Base-by-base conservation (phyloP, 2,888 invertebrate species). In the Leptogaster cylindrica region DNA sequence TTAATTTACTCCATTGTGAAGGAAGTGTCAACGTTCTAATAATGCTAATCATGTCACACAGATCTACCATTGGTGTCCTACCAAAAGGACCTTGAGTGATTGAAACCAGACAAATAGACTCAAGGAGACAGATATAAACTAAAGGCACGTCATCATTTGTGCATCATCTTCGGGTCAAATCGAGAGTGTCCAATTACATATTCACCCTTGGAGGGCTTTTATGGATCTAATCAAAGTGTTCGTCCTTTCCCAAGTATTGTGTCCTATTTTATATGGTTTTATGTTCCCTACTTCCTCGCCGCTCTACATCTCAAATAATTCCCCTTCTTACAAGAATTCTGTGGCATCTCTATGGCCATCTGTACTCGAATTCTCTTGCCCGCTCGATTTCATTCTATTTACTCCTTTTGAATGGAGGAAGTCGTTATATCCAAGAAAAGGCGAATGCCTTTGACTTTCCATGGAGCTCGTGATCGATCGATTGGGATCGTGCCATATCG, bases 361-460 rank as follows among this genome's bases (percentile, higher is more conserved):
- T 3, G 18, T 33, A 52, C 18, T 16, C 52, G 33, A 33, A 52
- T 52, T 52, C 52, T 31, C 16, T 52, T 52, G 52, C 52, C 52
- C 52, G 52, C 52, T 52, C 52, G 33, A 52, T 52, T 52, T 52
- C 52, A 52, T 52, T 52, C 31, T 52, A 52, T 52, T 52, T 28
- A 52, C 27, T 52, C 52, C 18, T 52, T 52, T n/a, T n/a, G n/a
- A 16, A 27, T 33, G 52, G 33, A 52, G 52, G 31, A 52, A 52
- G 52, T 52, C 52, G 52, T 52, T 52, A 52, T n/a, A n/a, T 28
- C 33, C 52, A 52, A 52, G 52, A 52, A 52, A 52, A 52, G 28
- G 52, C 52, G 52, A 33, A 52, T 52, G 33, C 18, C 52, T 52
- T 52, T 33, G 52, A 28, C 33, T 52, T 52, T 28, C 12, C 28